These are phyloP conservation scores for Pelecanus crispus DNA, from an alignment of 2,113 vertebrate species.

Conservation along the genomic window DNA sequence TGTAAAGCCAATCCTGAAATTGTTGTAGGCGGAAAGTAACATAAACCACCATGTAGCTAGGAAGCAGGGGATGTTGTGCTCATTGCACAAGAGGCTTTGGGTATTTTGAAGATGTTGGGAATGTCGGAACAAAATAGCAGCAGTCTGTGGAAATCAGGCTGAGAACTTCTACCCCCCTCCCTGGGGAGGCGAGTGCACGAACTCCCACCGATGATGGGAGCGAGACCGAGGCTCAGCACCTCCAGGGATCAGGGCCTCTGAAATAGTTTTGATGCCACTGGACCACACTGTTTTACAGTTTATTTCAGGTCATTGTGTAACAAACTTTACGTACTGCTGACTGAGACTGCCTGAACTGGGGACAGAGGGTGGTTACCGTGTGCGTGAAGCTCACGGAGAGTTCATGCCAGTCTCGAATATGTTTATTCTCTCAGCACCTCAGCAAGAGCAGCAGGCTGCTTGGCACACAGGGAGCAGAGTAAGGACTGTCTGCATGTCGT, in stretches of 20 bases:
- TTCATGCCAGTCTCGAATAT: background rate
- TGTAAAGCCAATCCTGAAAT: constrained; percentile 59
- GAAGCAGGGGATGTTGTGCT: constrained; percentile 51
- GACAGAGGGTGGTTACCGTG: background rate
- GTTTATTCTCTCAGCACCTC: background rate
- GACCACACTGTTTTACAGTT: background rate
- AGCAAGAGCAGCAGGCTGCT: background rate
- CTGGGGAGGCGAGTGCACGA: background rate
- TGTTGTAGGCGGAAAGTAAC: constrained; percentile 61
- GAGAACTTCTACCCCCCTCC: background rate
- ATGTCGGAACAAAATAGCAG: constrained; percentile 40
- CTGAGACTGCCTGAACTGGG: background rate
- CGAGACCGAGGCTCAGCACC: background rate
- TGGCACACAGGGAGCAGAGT: background rate
- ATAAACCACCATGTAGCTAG: constrained; percentile 53
- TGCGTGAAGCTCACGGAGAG: fast-evolving
- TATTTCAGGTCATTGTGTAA: background rate
- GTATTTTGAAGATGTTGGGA: constrained; percentile 62
- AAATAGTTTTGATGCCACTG: background rate
- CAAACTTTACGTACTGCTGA: background rate
- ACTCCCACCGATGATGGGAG: background rate
- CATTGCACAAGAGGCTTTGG: constrained; percentile 56
- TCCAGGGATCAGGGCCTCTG: background rate
- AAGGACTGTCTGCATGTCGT: background rate
- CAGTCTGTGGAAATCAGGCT: constrained; percentile 54